Evolutionary conservation across 2,113 vertebrate genomes (phyloP).

Genomic region (Prionailurus bengalensis): DNA sequence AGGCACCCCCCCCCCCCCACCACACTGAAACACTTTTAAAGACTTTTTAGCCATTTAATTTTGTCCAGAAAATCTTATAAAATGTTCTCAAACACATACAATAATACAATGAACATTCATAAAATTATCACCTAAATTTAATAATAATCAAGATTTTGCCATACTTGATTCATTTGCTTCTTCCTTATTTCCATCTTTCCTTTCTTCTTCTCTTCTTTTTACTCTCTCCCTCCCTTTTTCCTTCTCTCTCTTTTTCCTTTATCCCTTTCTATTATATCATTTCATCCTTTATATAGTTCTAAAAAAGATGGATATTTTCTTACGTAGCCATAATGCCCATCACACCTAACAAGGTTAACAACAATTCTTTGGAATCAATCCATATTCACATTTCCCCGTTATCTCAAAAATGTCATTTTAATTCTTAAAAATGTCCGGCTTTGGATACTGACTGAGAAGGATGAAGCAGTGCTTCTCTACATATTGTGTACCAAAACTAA

Average conservation of each 20-base stretch:
- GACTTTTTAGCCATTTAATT: not conserved
- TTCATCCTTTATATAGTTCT: not conserved
- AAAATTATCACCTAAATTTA: not conserved
- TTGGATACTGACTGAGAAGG: not conserved
- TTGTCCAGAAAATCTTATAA: not conserved
- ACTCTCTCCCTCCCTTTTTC: not conserved
- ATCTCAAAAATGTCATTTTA: constrained; percentile 15
- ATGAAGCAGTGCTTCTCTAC: not conserved
- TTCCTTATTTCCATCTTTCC: not conserved
- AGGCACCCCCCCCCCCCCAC: too few relatives aligned
- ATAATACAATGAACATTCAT: not conserved
- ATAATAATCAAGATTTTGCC: not conserved
- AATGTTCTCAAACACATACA: not conserved
- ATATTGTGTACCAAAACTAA: not conserved
- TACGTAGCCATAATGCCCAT: not conserved
- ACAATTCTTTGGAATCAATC: not conserved
- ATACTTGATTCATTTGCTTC: not conserved
- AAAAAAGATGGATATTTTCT: not conserved
- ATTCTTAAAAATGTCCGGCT: not conserved
- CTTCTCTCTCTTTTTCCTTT: not conserved
- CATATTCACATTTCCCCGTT: not conserved
- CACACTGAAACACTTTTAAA: not conserved
- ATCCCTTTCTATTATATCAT: not conserved
- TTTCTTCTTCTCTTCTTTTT: not conserved
- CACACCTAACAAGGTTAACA: not conserved